Percentiles rank a stretch among this genome's conserved stretches.
phyloP scores from a whole-genome alignment of 2,888 invertebrate species.

The Andricus curvator region DNA sequence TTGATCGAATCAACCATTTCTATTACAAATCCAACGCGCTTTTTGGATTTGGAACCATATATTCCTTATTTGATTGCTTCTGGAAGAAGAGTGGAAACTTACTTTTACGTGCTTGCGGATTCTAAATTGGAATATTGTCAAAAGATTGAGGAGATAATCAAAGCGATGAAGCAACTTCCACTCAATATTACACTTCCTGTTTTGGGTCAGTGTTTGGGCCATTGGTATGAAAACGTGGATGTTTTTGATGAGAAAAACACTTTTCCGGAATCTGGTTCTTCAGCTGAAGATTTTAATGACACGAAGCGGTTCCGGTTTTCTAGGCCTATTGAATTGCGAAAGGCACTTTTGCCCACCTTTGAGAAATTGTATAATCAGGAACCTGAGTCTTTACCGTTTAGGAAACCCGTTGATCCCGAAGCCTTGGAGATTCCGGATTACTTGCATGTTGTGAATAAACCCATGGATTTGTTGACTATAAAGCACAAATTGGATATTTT shows the following conservation, averaged over 20 bases:
- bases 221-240: not conserved
- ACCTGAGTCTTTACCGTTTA: slow-evolving; percentile 97
- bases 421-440: slow-evolving; percentile 96
- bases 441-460: slow-evolving; percentile 96
- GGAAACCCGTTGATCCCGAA: slow-evolving; percentile 97
- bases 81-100: not conserved
- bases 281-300: not conserved
- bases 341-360: slow-evolving; percentile 95
- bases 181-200: not conserved
- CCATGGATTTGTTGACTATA: slow-evolving; percentile 98
- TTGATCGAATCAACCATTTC: not conserved
- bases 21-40: not conserved
- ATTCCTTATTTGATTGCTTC: not conserved
- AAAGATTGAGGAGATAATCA: not conserved
- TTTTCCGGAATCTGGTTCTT: not conserved
- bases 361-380: slow-evolving; percentile 96
- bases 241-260: not conserved
- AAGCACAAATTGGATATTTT: slow-evolving; percentile 95
- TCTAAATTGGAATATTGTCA: not conserved
- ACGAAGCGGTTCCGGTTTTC: slow-evolving; percentile 85
- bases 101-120: not conserved
- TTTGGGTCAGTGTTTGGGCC: not conserved
- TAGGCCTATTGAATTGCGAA: slow-evolving; percentile 94
- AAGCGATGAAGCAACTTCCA: not conserved
- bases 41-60: not conserved